Evolutionary conservation across 1,140 invertebrate genomes (phyloP), one percentile per base, ranked within the genome.

Genomic region (Lutraria rhynchaena): DNA sequence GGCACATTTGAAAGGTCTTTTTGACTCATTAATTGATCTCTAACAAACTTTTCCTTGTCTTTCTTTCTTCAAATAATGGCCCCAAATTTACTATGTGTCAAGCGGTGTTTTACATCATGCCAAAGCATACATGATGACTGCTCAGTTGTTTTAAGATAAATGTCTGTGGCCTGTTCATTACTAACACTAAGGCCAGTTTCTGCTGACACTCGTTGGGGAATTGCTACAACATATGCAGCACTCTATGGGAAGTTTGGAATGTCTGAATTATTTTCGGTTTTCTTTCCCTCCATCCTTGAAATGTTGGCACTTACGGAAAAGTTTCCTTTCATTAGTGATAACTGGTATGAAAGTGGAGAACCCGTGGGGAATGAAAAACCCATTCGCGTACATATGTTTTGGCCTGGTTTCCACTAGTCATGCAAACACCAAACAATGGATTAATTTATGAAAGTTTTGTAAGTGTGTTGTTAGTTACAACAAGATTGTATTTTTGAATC

Each of bases 41-140:
- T 7, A 41, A 67, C 37, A 44, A 44, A 67, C 3, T 24, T 7
- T 67, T 44, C 33, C 27, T 67, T 67, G 63, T 67, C 63, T 15
- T 67, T 67, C 31, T 67, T 67, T 67, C 63, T 7, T 17, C 22
- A 5, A 5, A 46, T 13, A 9, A 67, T 67, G 3, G 3, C 5
- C 22, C 63, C 63, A 24, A 67, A 67, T 46, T 46, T 67, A 31
- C 63, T 67, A 5, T 31, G 33, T 27, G 63, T 67, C 33, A 67
- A 27, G 4, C 63, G 31, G 15, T 44, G 22, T 31, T 46, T 67
- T 9, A 46, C 63, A 41, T 67, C 35, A 67, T 11, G 22, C 63
- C 63, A 67, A 11, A 5, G 5, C 3, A 41, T 44, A 5, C n/a
- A n/a, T n/a, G n/a, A n/a, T n/a, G n/a, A n/a, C n/a, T n/a, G n/a